phyloP scores from a whole-genome alignment of 2,888 invertebrate genomes.

The Ormyrus pomaceus region DNA sequence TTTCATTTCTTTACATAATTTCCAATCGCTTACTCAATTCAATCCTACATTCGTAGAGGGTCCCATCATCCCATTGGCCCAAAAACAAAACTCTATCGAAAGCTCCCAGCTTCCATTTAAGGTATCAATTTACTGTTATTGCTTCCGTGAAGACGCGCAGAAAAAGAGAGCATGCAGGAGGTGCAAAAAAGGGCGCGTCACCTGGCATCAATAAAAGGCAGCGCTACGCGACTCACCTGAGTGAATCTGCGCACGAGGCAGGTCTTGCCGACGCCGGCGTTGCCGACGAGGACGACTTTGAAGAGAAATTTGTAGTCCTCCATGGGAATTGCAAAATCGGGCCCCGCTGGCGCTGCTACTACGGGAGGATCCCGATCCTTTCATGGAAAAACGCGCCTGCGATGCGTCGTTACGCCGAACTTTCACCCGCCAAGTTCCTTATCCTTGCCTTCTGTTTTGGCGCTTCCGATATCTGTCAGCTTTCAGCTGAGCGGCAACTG shows the following conservation, averaged over 20 bases:
- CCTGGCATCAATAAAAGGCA: neutral
- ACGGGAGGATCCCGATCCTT: constrained; percentile 39
- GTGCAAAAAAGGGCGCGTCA: constrained; percentile 1
- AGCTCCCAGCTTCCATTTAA: constrained; percentile 3
- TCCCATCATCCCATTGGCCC: too few species aligned
- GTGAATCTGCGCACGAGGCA: constrained; percentile 97
- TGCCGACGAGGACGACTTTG: constrained; percentile 98
- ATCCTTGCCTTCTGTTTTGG: neutral
- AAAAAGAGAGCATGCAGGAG: constrained; percentile 17
- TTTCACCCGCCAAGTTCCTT: constrained; percentile 24
- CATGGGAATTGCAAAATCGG: constrained; percentile 78
- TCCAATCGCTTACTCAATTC: too few species aligned
- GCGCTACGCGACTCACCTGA: constrained; percentile 79
- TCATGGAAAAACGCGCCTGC: constrained; percentile 39
- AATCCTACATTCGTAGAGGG: too few species aligned
- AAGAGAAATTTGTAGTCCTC: constrained; percentile 99
- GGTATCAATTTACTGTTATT: constrained; percentile 35
- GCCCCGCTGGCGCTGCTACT: neutral
- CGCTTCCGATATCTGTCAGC: neutral
- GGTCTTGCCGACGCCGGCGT: constrained; percentile 98
- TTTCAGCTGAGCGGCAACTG: too few species aligned
- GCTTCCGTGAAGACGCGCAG: neutral
- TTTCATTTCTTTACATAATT: too few species aligned
- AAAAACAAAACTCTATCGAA: too few species aligned
- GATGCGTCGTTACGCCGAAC: constrained; percentile 19